Percentiles rank a stretch among this genome's conserved stretches.
These are phyloP conservation scores for Mus minutoides DNA, from an alignment of 2,797 vertebrate genomes.

Conservation along the genomic window DNA sequence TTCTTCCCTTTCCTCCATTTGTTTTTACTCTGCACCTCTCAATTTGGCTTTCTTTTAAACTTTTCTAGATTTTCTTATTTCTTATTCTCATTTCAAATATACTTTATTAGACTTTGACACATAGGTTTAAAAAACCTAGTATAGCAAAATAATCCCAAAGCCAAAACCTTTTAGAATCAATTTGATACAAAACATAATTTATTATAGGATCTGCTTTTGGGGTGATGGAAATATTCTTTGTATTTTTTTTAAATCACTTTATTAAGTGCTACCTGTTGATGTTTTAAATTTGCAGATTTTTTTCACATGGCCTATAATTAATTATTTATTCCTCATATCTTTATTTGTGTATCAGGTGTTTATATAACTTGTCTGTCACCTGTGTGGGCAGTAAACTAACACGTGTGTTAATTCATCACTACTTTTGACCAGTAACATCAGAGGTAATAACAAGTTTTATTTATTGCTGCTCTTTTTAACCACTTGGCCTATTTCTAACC, in stretches of 20 bases:
- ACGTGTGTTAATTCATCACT: conserved; percentile 79
- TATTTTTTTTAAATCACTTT: conserved; percentile 75
- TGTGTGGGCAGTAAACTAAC: conserved; percentile 78
- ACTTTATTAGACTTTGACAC: neutral
- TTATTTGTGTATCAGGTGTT: conserved; percentile 73
- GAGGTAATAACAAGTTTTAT: conserved; percentile 75
- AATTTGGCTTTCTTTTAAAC: neutral
- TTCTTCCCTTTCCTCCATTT: neutral
- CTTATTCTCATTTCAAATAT: conserved; percentile 25
- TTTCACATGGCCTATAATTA: conserved; percentile 78
- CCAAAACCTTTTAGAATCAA: neutral
- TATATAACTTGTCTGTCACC: conserved; percentile 72
- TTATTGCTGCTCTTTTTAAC: conserved; percentile 80
- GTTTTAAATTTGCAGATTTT: conserved; percentile 71
- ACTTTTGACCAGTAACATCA: conserved; percentile 76
- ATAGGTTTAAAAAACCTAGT: conserved; percentile 11
- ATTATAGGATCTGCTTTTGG: neutral
- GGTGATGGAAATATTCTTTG: conserved; percentile 68
- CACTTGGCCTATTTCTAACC: conserved; percentile 72
- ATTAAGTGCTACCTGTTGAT: conserved; percentile 61
- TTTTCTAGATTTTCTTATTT: neutral
- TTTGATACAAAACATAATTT: conserved; percentile 38
- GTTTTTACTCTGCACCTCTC: neutral
- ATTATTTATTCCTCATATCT: conserved; percentile 76
- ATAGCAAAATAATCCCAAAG: neutral